A percentile compares a stretch with the other conserved stretches of the same genome.
Evolutionary conservation across 2,113 vertebrate genomes (phyloP).

Genomic region (Gnathonemus longibarbis): DNA sequence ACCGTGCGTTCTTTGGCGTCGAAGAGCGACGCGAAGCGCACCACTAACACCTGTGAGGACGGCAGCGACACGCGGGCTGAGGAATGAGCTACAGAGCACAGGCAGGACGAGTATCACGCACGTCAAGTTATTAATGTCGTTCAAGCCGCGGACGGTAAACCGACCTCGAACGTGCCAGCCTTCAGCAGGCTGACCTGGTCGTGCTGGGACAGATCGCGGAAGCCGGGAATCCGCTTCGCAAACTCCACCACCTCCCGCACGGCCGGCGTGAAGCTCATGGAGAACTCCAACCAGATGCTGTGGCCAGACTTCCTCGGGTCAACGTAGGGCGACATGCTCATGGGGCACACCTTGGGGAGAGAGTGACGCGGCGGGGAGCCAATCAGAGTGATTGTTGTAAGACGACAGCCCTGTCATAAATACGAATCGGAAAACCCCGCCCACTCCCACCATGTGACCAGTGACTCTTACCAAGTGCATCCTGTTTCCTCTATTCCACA

Average conservation of each 20-base stretch:
- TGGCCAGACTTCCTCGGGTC: slow-evolving; percentile 85
- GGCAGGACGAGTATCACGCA: not conserved
- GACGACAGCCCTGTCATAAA: not conserved
- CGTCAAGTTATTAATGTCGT: not conserved
- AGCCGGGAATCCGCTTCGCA: slow-evolving; percentile 89
- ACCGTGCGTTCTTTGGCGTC: slow-evolving; percentile 80
- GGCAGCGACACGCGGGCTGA: not conserved
- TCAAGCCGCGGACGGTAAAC: not conserved
- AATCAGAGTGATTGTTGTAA: not conserved
- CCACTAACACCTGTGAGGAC: slow-evolving; percentile 80
- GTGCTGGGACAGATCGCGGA: slow-evolving; percentile 84
- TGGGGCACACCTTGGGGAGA: slow-evolving; percentile 78
- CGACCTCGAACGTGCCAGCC: slow-evolving; percentile 94
- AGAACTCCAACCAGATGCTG: slow-evolving; percentile 92
- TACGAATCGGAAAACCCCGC: not conserved
- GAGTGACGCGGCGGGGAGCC: not conserved
- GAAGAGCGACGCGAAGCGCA: slow-evolving; percentile 86
- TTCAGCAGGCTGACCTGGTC: slow-evolving; percentile 95
- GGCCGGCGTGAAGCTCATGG: slow-evolving; percentile 89
- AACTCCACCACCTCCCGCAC: slow-evolving; percentile 96
- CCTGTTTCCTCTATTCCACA: slow-evolving; percentile 70
- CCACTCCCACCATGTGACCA: not conserved
- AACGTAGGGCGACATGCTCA: slow-evolving; percentile 85
- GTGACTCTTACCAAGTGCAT: slow-evolving; percentile 80
- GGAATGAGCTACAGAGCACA: not conserved